phyloP scores from a whole-genome alignment of 2,797 vertebrate genomes.

The Sebastes hubbsi region DNA sequence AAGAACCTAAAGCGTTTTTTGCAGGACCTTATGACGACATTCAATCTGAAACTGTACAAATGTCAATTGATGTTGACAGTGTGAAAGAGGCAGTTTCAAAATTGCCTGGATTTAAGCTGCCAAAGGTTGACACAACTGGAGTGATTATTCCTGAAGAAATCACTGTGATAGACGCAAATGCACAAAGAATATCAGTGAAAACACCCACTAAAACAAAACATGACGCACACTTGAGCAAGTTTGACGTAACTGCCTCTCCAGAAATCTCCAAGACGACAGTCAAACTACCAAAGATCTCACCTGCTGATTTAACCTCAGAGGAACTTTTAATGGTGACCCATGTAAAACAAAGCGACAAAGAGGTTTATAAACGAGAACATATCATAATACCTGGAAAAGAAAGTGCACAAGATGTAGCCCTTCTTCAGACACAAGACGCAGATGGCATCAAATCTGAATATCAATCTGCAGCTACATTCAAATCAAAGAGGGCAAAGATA shows the following conservation, averaged over 20 bases:
- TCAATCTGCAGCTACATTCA: background rate
- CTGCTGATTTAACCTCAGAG: conserved; percentile 50
- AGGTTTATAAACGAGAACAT: conserved; percentile 64
- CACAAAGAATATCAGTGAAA: conserved; percentile 79
- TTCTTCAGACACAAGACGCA: background rate
- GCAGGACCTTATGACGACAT: conserved; percentile 44
- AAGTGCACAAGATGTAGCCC: background rate
- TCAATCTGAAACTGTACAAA: conserved; percentile 58
- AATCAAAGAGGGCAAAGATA: conserved; percentile 65
- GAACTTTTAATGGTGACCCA: conserved; percentile 51
- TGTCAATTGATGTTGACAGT: conserved; percentile 79
- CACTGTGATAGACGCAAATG: conserved; percentile 80
- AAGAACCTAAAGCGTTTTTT: conserved; percentile 58
- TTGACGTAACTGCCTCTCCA: conserved; percentile 40
- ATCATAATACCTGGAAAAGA: conserved; percentile 41
- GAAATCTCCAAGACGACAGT: conserved; percentile 56
- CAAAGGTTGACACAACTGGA: conserved; percentile 77
- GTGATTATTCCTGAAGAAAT: conserved; percentile 80
- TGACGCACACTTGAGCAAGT: conserved; percentile 29
- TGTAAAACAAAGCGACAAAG: conserved; percentile 36
- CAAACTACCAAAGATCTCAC: conserved; percentile 68
- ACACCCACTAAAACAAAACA: conserved; percentile 76
- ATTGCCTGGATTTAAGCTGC: conserved; percentile 82
- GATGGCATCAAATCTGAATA: conserved; percentile 5
- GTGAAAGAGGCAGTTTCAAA: conserved; percentile 84